A percentile compares a stretch with the other conserved stretches of the same genome.
Conservation (phyloP, 2,797 vertebrate species). For the Acestrorhynchus altus region DNA sequence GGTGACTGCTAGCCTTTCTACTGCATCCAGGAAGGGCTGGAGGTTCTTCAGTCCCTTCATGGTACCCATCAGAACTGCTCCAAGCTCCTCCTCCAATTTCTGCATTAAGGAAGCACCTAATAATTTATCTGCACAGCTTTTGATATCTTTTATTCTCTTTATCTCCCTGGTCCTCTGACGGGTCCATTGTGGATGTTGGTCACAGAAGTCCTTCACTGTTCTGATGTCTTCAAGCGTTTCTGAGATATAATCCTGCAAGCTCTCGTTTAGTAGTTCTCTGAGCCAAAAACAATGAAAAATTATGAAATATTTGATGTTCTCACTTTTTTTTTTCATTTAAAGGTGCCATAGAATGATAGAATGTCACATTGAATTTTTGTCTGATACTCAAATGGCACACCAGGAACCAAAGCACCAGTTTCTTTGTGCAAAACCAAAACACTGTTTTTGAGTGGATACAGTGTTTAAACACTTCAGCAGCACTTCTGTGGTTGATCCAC, state of each 20-base stretch:
- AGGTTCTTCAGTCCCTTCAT: conserved; percentile 68
- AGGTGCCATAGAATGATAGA: too few relatives aligned
- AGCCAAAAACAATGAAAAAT: background rate
- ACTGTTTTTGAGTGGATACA: too few relatives aligned
- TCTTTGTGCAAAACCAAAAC: too few relatives aligned
- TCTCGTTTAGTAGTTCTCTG: conserved; percentile 57
- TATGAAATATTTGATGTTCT: too few relatives aligned
- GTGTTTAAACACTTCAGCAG: too few relatives aligned
- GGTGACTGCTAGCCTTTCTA: conserved; percentile 75
- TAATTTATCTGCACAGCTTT: conserved; percentile 56
- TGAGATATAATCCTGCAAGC: conserved; percentile 59
- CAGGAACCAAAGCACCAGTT: too few relatives aligned
- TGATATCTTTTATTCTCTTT: conserved; percentile 67
- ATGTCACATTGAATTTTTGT: too few relatives aligned
- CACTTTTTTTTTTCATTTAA: too few relatives aligned
- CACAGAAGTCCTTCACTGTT: conserved; percentile 64
- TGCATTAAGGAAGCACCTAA: conserved; percentile 46
- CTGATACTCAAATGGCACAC: too few relatives aligned
- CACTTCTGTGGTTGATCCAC: too few relatives aligned
- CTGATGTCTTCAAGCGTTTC: conserved; percentile 66
- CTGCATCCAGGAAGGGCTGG: conserved; percentile 66
- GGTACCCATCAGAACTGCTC: conserved; percentile 59
- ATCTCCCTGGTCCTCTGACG: conserved; percentile 61
- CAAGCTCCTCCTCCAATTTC: conserved; percentile 69
- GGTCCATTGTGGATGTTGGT: conserved; percentile 61